Base-by-base conservation (phyloP, 2,888 invertebrate genomes). In the Erpobdella octoculata region DNA sequence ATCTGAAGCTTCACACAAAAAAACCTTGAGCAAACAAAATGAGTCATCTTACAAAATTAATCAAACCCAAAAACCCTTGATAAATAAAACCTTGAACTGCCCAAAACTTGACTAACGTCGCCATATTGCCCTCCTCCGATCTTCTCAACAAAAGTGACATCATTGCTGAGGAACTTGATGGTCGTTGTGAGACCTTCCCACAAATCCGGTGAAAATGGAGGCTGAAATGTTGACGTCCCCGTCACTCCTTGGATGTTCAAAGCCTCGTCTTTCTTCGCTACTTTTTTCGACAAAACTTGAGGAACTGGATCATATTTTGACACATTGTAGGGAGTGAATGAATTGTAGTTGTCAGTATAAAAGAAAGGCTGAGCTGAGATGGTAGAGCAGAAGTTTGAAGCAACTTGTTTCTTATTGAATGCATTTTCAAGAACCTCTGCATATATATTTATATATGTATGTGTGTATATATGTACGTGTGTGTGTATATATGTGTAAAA, bases 71-170 rank as follows among this genome's bases (percentile, higher is more conserved):
- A 2, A 65, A 1, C 3, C 9, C 1, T 1, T 37, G n/a, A 38
- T 2, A n/a, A 36, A n/a, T 36, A 2, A 37, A n/a, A 28, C 25
- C 5, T 48, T 37, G 1, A 25, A 28, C n/a, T n/a, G n/a, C n/a
- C n/a, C n/a, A n/a, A n/a, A n/a, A n/a, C n/a, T n/a, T n/a, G n/a
- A 35, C 58, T 41, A 33, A 38, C 71, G 35, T 71, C 71, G 28
- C 46, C 53, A 36, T 53, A 71, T 3, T 9, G 35, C 15, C 71
- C 71, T 71, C 66, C 71, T 0, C 71, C 71, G 28, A 71, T 37
- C 48, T 65, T 64, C 65, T 71, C 65, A 8, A 71, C 48, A 37
- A 71, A 71, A 0, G 31, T 37, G 25, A 71, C 37, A 41, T 48
- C 37, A 25, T 64, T 46, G 15, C 33, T 37, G 25, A 37, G 38